Evolutionary conservation across 30 jellyfish, hydroid and myxozoan species (phyloP), one percentile per base, ranked within the genome.

Genomic region (Hydra vulgaris): DNA sequence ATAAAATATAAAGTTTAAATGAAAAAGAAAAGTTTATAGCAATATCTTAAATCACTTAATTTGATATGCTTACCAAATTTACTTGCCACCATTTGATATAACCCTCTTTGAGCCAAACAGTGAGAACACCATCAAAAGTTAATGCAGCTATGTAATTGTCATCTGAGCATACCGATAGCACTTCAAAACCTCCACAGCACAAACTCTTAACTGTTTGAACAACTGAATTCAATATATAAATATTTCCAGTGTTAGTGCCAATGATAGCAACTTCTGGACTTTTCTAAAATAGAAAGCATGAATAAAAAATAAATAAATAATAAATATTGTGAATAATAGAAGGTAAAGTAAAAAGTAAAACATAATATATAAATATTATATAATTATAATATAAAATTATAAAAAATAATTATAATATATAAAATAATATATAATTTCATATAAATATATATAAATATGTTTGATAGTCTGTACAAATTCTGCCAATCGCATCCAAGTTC

Each of bases 71-170:
- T 53, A 78, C 85, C 85, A 78, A 53, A 54, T 78, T 66, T 15
- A 78, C 19, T 19, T 78, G 76, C 85, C 85, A 78, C 85, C 85
- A 78, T 53, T 78, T 78, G 25, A 78, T 78, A 77, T 26, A 78
- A 61, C 85, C 85, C 54, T 78, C 85, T 78, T 78, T 78, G 22
- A 78, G 54, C 85, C 85, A 78, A 20, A 78, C 85, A 61, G 85
- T 78, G 54, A 61, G 76, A 20, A 19, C 53, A 22, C 85, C 74
- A 78, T 78, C 85, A 53, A 53, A 78, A 17, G 77, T 21, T 18
- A 53, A 61, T 20, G 69, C 85, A 1, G 80, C 85, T 19, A 78
- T 78, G 54, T 78, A 78, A 61, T 78, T 75, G 69, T 78, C 85
- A 78, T 78, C 85, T 1, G 85, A 78, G 54, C 79, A 15, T 12